Evolutionary conservation across 2,888 invertebrate species (phyloP).

Genomic region (Unio delphinus): DNA sequence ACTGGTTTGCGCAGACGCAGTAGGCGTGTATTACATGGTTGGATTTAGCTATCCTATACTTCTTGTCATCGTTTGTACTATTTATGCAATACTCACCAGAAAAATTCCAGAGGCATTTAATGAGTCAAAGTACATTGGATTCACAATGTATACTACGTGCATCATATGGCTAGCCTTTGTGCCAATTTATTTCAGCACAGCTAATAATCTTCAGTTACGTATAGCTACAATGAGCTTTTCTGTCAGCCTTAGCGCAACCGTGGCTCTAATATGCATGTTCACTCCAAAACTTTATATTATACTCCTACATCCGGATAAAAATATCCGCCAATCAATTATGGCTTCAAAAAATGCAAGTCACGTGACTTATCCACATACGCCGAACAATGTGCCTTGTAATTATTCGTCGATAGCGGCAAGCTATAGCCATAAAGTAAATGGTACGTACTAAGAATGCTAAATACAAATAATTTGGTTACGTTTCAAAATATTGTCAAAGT

Average conservation of each 20-base stretch:
- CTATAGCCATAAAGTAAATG: not conserved
- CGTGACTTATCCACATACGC: constrained; percentile 3
- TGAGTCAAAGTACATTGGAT: constrained; percentile 72
- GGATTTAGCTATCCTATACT: constrained; percentile 89
- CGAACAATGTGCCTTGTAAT: constrained; percentile 7
- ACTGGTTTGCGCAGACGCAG: constrained; percentile 83
- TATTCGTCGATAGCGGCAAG: constrained; percentile 11
- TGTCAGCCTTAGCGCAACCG: constrained; percentile 93
- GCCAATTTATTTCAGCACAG: constrained; percentile 77
- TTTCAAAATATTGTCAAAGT: no score
- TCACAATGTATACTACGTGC: constrained; percentile 94
- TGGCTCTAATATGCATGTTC: constrained; percentile 93
- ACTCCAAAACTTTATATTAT: constrained; percentile 95
- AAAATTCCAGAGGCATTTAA: constrained; percentile 74
- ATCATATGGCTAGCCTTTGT: constrained; percentile 75
- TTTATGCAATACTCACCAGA: constrained; percentile 71
- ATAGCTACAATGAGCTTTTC: constrained; percentile 97
- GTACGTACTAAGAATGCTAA: not conserved
- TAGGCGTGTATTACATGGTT: constrained; percentile 73
- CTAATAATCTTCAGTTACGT: constrained; percentile 80
- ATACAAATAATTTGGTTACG: not conserved
- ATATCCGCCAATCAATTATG: constrained; percentile 81
- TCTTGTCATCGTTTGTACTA: constrained; percentile 81
- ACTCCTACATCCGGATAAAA: constrained; percentile 88
- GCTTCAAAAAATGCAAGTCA: constrained; percentile 38